Percentiles rank a stretch among this genome's conserved stretches.
Conservation (phyloP, 1,140 invertebrate species). For the Coelopa frigida region DNA sequence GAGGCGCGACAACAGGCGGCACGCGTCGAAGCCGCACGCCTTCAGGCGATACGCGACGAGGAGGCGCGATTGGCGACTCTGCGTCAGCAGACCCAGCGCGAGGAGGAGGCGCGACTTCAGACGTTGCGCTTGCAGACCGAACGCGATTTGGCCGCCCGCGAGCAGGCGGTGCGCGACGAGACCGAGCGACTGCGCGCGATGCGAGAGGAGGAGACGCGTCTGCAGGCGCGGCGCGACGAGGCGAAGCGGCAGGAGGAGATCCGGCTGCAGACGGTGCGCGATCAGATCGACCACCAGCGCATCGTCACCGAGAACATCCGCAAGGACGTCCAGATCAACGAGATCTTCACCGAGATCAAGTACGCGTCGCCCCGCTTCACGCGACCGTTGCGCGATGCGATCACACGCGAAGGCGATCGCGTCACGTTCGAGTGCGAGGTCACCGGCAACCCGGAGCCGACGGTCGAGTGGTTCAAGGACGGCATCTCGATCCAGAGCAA, state of each 20-base stretch:
- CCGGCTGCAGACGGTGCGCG: constrained; percentile 23
- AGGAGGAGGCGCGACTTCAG: constrained; percentile 11
- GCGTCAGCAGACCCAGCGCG: constrained; percentile 1
- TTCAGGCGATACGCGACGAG: constrained; percentile 19
- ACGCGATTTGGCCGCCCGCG: constrained; percentile 27
- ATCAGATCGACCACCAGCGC: constrained; percentile 39
- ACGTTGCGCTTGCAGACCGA: constrained; percentile 16
- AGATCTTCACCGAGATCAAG: constrained; percentile 41
- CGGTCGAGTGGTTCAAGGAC: constrained; percentile 69
- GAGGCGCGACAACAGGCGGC: constrained; percentile 19
- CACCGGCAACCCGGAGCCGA: constrained; percentile 70
- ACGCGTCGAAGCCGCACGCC: constrained; percentile 10
- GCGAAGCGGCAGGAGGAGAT: constrained; percentile 23
- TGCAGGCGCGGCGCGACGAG: constrained; percentile 22
- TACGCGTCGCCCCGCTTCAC: constrained; percentile 53
- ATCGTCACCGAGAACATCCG: constrained; percentile 38
- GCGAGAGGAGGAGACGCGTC: constrained; percentile 28
- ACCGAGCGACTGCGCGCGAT: constrained; percentile 11
- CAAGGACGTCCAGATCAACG: constrained; percentile 41
- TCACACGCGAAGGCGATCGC: constrained; percentile 65
- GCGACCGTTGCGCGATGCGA: constrained; percentile 58
- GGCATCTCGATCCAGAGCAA: constrained; percentile 52
- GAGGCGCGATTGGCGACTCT: constrained; percentile 23
- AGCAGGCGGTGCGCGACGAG: constrained; percentile 33
- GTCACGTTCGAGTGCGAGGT: constrained; percentile 66